A percentile compares a stretch with the other conserved stretches of the same genome.
Conservation (phyloP, 35 echinoderm and acorn worm species). For the Apostichopus japonicus region DNA sequence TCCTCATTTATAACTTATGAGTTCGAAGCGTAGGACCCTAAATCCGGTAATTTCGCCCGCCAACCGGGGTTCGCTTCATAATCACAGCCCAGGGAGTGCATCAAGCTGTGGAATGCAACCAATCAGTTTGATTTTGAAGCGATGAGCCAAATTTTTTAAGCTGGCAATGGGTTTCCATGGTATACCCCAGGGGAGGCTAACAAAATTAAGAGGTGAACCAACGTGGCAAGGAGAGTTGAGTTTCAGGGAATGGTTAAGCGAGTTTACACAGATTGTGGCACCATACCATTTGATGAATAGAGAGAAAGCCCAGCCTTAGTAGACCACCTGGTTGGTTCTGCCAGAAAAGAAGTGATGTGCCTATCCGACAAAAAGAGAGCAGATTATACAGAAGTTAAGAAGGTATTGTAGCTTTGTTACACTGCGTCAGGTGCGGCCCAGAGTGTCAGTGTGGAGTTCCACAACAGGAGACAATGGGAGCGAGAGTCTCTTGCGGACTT, state of each 20-base stretch:
- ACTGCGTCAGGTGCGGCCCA: background rate
- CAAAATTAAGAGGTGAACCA: slow-evolving; percentile 11
- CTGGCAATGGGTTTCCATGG: slow-evolving; percentile 18
- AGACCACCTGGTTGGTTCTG: slow-evolving; percentile 45
- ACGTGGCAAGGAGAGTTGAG: background rate
- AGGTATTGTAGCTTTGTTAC: background rate
- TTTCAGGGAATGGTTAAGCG: slow-evolving; percentile 27
- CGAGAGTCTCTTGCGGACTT: slow-evolving; percentile 52
- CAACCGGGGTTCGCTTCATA: no score
- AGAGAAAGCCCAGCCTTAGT: slow-evolving; percentile 23
- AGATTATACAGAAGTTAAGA: background rate
- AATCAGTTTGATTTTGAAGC: background rate
- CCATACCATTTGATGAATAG: background rate
- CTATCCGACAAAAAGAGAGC: background rate
- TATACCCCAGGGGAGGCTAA: background rate
- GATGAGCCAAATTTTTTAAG: slow-evolving; percentile 20
- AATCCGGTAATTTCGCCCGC: no score
- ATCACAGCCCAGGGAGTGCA: no score
- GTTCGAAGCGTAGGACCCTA: no score
- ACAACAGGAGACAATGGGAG: slow-evolving; percentile 23
- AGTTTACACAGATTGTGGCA: slow-evolving; percentile 37
- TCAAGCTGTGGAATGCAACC: no score
- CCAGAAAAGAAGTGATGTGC: slow-evolving; percentile 42
- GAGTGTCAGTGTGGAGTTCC: slow-evolving; percentile 29
- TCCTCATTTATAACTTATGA: no score